Conservation (phyloP, 2,797 vertebrate genomes). For the Acridotheres tristis region DNA sequence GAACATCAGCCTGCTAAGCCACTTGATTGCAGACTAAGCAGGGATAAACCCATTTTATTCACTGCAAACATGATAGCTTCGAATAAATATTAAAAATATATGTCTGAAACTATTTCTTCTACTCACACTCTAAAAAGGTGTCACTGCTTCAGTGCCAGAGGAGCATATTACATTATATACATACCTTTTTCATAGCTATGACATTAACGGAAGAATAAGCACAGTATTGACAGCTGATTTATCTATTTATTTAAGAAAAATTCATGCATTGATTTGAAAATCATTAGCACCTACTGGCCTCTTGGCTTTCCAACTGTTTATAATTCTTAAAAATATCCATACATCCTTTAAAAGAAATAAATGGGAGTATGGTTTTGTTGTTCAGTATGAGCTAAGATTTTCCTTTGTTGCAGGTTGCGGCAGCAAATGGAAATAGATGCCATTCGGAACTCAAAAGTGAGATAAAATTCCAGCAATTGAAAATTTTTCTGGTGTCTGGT, state of each 20-base stretch:
- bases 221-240: not conserved
- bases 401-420: not conserved
- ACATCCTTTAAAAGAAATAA: not conserved
- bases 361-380: not conserved
- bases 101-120: not conserved
- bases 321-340: not conserved
- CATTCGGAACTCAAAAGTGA: not conserved
- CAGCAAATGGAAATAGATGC: not conserved
- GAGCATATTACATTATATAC: not conserved
- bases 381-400: not conserved
- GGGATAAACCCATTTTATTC: not conserved
- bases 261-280: not conserved
- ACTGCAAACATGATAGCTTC: not conserved
- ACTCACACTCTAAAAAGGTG: not conserved
- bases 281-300: not conserved
- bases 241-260: not conserved
- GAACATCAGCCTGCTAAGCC: not conserved
- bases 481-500: not conserved
- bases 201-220: not conserved
- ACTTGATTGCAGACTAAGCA: not conserved
- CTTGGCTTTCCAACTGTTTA: not conserved
- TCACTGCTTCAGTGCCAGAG: not conserved
- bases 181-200: not conserved
- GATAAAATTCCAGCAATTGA: not conserved
- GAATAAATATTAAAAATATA: constrained; percentile 18